phyloP scores from a whole-genome alignment of 1,140 invertebrate species.

The Drosophila insularis region DNA sequence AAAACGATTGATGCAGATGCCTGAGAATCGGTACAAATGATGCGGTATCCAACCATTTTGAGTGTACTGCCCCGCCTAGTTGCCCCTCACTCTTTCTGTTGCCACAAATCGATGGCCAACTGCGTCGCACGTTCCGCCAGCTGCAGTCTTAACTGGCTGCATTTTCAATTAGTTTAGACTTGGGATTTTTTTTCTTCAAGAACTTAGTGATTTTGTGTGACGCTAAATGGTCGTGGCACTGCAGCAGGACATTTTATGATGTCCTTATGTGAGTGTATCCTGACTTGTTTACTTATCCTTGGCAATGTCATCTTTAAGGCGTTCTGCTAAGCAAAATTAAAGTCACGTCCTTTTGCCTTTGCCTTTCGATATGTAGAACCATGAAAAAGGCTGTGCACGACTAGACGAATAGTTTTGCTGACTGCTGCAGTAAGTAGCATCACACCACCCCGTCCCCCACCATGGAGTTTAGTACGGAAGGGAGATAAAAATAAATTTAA shows the following conservation, averaged over 20 bases:
- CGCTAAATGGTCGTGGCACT: conserved; percentile 57
- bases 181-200: conserved; percentile 14
- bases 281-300: conserved; percentile 29
- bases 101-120: conserved; percentile 48
- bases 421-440: conserved; percentile 57
- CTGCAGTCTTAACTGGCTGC: conserved; percentile 57
- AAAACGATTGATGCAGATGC: no score
- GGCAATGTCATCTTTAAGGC: conserved; percentile 68
- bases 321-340: conserved; percentile 54
- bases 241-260: conserved; percentile 68
- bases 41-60: conserved; percentile 46
- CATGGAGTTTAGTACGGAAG: conserved; percentile 4
- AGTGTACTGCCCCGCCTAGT: no score
- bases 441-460: neutral
- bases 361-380: conserved; percentile 31
- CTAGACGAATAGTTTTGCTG: conserved; percentile 78
- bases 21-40: conserved; percentile 41
- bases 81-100: conserved; percentile 19
- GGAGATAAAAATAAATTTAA: no score
- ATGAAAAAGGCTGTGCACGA: conserved; percentile 68
- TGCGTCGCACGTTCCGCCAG: conserved; percentile 53
- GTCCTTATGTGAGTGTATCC: conserved; percentile 23
- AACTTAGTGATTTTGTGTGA: conserved; percentile 63
- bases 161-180: conserved; percentile 69
- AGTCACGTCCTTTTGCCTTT: conserved; percentile 58